Base-by-base conservation (phyloP, 2,888 invertebrate genomes). In the Stenodema calcarata region DNA sequence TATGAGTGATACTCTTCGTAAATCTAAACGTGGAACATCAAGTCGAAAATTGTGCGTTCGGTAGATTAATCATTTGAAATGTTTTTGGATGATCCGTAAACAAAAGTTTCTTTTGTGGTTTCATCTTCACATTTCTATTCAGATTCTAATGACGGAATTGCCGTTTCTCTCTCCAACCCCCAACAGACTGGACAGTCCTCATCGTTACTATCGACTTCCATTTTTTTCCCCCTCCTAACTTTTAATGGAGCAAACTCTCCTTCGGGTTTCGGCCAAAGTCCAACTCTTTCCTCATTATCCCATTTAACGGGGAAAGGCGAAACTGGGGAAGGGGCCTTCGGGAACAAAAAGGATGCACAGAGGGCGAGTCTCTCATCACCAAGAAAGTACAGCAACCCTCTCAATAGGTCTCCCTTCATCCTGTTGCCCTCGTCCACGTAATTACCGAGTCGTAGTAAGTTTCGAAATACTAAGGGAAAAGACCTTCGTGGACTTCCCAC, bases 201-300 rank as follows among this genome's bases (percentile, higher is more conserved):
- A 18, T 73, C 41, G 35, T 35, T 28, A 54, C 30, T 30, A 35
- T 78, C 23, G 78, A 44, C 78, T 42, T 27, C 44, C 12, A 23
- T 78, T 78, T 76, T 78, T 78, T 78, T n/a, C 23, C 18, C 18
- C 44, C 44, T 9, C 23, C 44, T 44, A 78, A 78, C 78, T 78
- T 78, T 78, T 78, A 78, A 78, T 78, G 78, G 78, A 78, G 44
- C 73, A 14, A 42, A 78, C 44, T 44, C 78, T 44, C 0, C 78
- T 18, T 16, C 35, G 16, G 35, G 41, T 18, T 27, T 78, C 44
- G 78, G 41, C 80, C 80, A 80, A 75, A 30, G 70, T 73, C 84
- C 70, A 84, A 70, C 84, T 84, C 84, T 84, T 75, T 73, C 42
- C 82, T 84, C 84, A 84, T 84, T 84, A 84, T 84, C 84, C 84